Percentiles rank a stretch among this genome's conserved stretches.
Conservation (phyloP, 1,140 invertebrate genomes). For the Dendroctonus valens region DNA sequence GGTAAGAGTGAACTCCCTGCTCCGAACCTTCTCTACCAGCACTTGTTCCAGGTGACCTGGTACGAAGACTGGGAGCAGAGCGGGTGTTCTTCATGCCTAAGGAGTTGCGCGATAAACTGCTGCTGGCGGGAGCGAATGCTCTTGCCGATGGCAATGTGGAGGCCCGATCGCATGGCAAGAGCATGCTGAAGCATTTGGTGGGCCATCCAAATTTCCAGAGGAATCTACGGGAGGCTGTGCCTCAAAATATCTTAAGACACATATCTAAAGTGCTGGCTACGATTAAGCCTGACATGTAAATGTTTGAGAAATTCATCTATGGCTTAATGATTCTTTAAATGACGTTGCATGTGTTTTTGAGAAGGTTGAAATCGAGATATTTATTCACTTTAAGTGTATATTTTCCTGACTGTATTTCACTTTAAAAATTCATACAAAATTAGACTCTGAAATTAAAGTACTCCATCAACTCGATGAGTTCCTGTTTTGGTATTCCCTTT, state of each 20-base stretch:
- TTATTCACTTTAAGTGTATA: too few relatives aligned
- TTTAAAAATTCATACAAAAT: too few relatives aligned
- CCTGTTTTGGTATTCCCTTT: too few relatives aligned
- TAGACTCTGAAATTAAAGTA: too few relatives aligned
- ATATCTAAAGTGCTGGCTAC: constrained; percentile 62
- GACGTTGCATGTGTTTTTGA: too few relatives aligned
- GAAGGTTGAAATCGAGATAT: too few relatives aligned
- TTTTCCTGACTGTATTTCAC: too few relatives aligned
- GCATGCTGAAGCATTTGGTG: constrained; percentile 61
- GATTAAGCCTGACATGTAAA: constrained; percentile 24
- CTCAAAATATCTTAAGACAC: constrained; percentile 62
- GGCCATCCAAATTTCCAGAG: constrained; percentile 63
- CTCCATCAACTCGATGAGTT: too few relatives aligned
- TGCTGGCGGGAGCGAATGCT: constrained; percentile 78
- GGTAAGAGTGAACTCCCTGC: constrained; percentile 3
- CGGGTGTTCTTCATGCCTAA: constrained; percentile 69
- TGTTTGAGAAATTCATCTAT: neutral
- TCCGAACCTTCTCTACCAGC: neutral
- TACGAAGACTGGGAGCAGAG: constrained; percentile 71
- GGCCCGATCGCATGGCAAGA: constrained; percentile 72
- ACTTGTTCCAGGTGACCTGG: constrained; percentile 54
- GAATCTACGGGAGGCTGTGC: constrained; percentile 64
- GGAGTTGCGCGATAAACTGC: constrained; percentile 77
- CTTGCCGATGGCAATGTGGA: constrained; percentile 83
- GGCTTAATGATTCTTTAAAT: too few relatives aligned